These are phyloP conservation scores for Odontomyia ornata DNA, from an alignment of 2,888 invertebrate species.

Conservation along the genomic window DNA sequence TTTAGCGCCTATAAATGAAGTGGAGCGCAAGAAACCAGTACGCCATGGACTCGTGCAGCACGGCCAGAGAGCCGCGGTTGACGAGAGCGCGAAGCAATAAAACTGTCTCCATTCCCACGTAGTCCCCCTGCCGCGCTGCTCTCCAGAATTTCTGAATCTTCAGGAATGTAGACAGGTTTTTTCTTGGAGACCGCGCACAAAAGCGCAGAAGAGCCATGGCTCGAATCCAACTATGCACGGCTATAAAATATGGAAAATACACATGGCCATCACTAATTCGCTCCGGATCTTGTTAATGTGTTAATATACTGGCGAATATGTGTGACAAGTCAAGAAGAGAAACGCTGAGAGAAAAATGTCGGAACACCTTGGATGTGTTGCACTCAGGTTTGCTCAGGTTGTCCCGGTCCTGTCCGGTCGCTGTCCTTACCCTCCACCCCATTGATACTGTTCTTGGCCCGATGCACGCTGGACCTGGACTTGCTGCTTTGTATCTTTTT, in stretches of 20 bases:
- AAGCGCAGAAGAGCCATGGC: neutral
- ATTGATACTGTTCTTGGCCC: neutral
- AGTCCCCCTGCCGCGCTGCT: neutral
- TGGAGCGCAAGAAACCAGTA: neutral
- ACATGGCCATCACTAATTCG: neutral
- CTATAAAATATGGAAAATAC: neutral
- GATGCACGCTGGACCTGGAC: neutral
- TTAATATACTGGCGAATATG: conserved; percentile 7
- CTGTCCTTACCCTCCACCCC: too few relatives aligned
- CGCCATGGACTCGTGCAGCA: neutral
- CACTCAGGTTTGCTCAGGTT: neutral
- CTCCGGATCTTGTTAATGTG: conserved; percentile 5
- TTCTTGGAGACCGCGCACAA: neutral
- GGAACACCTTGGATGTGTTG: neutral
- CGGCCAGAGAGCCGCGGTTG: neutral
- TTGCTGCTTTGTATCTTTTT: too few relatives aligned
- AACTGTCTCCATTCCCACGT: neutral
- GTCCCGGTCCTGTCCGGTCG: neutral
- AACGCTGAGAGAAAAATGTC: neutral
- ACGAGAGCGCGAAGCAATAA: neutral
- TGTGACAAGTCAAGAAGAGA: neutral
- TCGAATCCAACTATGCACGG: neutral
- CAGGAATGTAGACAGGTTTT: conserved; percentile 29
- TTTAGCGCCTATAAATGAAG: conserved; percentile 26
- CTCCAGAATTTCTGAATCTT: neutral